A percentile compares a stretch with the other conserved stretches of the same genome.
Evolutionary conservation across 2,113 vertebrate genomes (phyloP).

Genomic region (Arothron firmamentum): DNA sequence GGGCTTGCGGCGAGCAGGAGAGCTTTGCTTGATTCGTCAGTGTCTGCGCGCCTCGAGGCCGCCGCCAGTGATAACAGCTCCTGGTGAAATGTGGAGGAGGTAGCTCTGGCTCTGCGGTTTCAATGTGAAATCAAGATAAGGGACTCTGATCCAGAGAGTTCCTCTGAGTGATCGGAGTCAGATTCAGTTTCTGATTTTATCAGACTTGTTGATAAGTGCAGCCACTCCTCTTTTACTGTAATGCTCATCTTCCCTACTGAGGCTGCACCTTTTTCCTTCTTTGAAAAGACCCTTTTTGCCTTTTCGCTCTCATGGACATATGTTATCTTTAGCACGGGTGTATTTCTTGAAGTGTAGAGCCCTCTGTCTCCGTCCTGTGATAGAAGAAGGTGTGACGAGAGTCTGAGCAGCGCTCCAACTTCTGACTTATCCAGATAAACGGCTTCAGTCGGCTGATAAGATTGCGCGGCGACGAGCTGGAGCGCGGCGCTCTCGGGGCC

Average conservation of each 20-base stretch:
- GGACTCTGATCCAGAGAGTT: not conserved
- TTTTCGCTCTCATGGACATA: not conserved
- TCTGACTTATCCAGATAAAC: constrained; percentile 27
- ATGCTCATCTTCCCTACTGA: not conserved
- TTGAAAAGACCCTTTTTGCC: not conserved
- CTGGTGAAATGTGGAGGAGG: constrained; percentile 35
- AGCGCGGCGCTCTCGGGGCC: not conserved
- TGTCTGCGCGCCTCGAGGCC: constrained; percentile 26
- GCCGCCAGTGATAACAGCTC: constrained; percentile 52
- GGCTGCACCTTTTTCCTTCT: not conserved
- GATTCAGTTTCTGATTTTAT: constrained; percentile 14
- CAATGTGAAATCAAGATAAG: constrained; percentile 29
- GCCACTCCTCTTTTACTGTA: not conserved
- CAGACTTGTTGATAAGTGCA: constrained; percentile 25
- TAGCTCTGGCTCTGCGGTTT: constrained; percentile 2
- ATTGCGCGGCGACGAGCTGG: constrained; percentile 9
- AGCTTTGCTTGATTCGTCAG: constrained; percentile 49
- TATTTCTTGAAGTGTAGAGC: not conserved
- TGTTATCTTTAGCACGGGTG: not conserved
- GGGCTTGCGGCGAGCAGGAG: constrained; percentile 35
- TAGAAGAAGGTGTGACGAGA: constrained; percentile 48
- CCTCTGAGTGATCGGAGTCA: no score
- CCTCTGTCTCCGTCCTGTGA: constrained; percentile 17
- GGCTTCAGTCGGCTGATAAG: constrained; percentile 39
- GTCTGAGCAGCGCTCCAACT: constrained; percentile 31